Conservation (phyloP, 1,140 invertebrate species). For the Triops longicaudatus region DNA sequence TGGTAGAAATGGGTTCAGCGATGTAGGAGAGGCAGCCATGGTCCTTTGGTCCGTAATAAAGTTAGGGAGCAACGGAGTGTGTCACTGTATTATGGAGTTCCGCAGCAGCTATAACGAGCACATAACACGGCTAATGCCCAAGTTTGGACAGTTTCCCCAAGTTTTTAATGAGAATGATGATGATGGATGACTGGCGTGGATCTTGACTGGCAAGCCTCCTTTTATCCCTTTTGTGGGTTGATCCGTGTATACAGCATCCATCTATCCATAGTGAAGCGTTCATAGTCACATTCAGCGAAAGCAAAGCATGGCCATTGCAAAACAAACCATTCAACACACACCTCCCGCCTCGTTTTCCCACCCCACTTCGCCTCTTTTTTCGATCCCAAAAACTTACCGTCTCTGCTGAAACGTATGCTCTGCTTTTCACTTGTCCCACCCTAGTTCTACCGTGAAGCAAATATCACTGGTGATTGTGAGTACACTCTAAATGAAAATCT, state of each 20-base stretch:
- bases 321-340: conserved; percentile 19
- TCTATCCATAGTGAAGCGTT: conserved; percentile 19
- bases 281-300: conserved; percentile 22
- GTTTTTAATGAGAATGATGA: conserved; percentile 15
- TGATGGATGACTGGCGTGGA: conserved; percentile 7
- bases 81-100: background rate
- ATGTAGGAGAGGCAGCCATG: background rate
- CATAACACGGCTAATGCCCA: background rate
- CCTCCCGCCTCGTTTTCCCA: background rate
- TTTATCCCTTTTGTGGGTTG: conserved; percentile 15
- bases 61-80: background rate
- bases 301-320: conserved; percentile 20
- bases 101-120: background rate
- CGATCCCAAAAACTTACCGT: conserved; percentile 17
- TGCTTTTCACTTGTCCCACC: background rate
- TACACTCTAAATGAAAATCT: background rate
- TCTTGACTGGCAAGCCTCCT: conserved; percentile 10
- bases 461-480: background rate
- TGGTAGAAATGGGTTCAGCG: background rate
- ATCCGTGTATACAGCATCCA: conserved; percentile 12
- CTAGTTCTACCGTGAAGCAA: background rate
- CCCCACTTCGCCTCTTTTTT: conserved; percentile 10
- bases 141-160: conserved; percentile 9
- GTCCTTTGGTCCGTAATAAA: background rate
- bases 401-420: background rate